Base-by-base conservation (phyloP, 2,113 vertebrate genomes). In the Psophia crepitans region DNA sequence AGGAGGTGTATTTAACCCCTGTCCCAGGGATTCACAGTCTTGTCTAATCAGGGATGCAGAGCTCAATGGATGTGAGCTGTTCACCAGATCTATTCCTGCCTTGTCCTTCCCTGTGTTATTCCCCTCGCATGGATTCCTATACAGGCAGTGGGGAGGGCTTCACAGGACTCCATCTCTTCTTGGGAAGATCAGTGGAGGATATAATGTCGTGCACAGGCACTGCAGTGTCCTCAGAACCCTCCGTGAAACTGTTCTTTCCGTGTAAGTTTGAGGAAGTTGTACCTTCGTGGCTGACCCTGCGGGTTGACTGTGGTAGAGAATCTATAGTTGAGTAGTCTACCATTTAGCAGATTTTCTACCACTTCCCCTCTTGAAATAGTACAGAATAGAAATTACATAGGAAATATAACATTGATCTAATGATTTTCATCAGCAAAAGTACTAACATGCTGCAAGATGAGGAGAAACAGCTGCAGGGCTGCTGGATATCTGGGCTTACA, bases 231-330 rank as follows among this genome's bases (percentile, higher is more conserved):
- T 71, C 27, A 39, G 12, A 27, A 74, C 35, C 8, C 22, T 65
- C 19, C 51, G 20, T 18, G 46, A 19, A 14, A 4, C 9, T 1
- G 5, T 2, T 73, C 23, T 70, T 70, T 26, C 0, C 3, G 7
- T 56, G 17, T 4, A 48, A 56, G 22, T 76, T 56, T 56, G 14
- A 12, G 24, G 14, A 68, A 73, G 43, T 6, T 12, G 11, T 58
- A 4, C 20, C 7, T 43, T 35, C 19, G 28, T 58, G 20, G 22
- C n/a, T 51, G 30, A 6, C 27, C 51, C 28, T 58, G 26, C 22
- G 37, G 15, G 6, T 12, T 78, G 24, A 4, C 28, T 0, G 3
- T 71, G 41, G 20, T 33, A 84, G 60, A 51, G 32, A 33, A 17
- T 22, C 12, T 49, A 2, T 17, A 27, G 23, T 26, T 83, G 32